Conservation (phyloP, 2,113 vertebrate species). For the Bambusicola thoracicus region DNA sequence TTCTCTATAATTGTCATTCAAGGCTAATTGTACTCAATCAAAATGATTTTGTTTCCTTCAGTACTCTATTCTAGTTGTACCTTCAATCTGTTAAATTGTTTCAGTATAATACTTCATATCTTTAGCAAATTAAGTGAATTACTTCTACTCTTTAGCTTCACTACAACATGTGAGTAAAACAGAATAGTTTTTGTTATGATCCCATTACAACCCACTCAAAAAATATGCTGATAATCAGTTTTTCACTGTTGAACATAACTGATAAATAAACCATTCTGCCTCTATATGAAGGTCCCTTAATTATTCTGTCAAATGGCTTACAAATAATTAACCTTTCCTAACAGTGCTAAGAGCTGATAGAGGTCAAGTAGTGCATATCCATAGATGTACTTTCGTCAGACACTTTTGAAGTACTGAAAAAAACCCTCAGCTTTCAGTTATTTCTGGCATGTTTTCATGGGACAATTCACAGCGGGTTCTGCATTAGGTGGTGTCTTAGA, state of each 20-base stretch:
- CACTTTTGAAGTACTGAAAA: background rate
- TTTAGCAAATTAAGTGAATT: background rate
- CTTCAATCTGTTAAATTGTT: background rate
- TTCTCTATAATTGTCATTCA: background rate
- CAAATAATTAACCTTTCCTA: background rate
- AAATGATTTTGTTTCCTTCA: background rate
- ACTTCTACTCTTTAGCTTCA: background rate
- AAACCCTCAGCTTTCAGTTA: background rate
- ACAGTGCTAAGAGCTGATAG: background rate
- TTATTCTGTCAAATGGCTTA: background rate
- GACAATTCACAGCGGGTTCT: background rate
- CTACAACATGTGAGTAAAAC: background rate
- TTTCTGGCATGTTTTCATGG: background rate
- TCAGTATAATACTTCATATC: background rate
- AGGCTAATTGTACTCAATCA: background rate
- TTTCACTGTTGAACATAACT: background rate
- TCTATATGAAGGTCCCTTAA: background rate
- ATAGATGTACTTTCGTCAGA: background rate
- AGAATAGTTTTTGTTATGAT: background rate
- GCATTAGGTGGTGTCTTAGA: background rate
- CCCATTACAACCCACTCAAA: background rate
- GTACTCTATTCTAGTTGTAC: background rate
- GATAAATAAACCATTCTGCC: background rate
- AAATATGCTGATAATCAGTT: background rate
- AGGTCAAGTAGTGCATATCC: background rate